Base-by-base conservation (phyloP, 92 coral and sea anemone genomes). In the Epizoanthus scotinus region DNA sequence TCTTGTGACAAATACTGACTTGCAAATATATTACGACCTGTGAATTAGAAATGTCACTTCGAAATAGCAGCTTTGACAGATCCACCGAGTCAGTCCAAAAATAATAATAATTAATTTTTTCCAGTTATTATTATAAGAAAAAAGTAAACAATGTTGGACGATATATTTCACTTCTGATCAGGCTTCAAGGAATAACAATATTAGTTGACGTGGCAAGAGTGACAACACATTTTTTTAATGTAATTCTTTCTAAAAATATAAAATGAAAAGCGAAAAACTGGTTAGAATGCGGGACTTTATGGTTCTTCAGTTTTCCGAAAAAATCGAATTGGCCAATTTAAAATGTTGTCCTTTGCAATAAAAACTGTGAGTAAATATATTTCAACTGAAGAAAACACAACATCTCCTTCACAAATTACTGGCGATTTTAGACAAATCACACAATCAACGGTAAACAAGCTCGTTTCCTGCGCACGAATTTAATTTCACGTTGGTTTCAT, bases 91-190 rank as follows among this genome's bases (percentile, higher is more conserved):
- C 10, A 47, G 59, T 10, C 56, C 40, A 21, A 59, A 58, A 59
- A 75, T 12, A 70, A 58, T 60, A 59, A 59, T 75, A 38, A 75
- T 75, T 28, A 75, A 75, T 59, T 59, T 58, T 49, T 75, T 24
- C 14, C 40, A 55, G 54, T 36, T 36, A 14, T 58, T 59, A 6
- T 75, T 58, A 59, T 20, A 58, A 47, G 52, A 13, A 75, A 75
- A 75, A 75, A 20, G 15, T 59, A 75, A 75, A 58, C 81, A 75
- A 36, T 34, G 22, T 20, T 22, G 47, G 5, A 57, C 34, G 31
- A 19, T 55, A 5, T 14, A 57, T 58, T 75, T 75, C 67, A 20
- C 68, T 59, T 58, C 24, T 57, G 40, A 27, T 12, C 61, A 34
- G 29, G 56, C 62, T 71, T 71, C 63, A 49, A 17, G 42, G 40